Percentiles rank a stretch among this genome's conserved stretches.
These are phyloP conservation scores for Habroteleia sp. DNA, from an alignment of 2,888 invertebrate species.

Conservation along the genomic window DNA sequence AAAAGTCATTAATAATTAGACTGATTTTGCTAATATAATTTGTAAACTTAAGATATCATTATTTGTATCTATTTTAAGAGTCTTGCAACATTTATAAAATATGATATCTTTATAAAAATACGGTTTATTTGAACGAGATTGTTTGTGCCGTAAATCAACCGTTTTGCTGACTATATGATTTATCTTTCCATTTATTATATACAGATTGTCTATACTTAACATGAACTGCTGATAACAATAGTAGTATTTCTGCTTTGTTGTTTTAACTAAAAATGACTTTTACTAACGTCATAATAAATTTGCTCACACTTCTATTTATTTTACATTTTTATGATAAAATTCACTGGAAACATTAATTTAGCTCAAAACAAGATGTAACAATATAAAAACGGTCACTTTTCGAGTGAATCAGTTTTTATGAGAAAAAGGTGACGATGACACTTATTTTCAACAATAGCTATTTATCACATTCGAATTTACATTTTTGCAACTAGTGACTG, in stretches of 20 bases:
- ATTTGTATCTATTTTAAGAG: no score
- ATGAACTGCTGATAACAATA: constrained; percentile 10
- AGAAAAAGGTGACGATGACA: constrained; percentile 9
- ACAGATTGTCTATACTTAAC: constrained; percentile 13
- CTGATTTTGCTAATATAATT: no score
- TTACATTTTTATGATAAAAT: constrained; percentile 23
- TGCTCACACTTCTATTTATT: constrained; percentile 2
- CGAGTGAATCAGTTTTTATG: constrained; percentile 16
- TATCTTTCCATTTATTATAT: constrained; percentile 57
- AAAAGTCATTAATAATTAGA: no score
- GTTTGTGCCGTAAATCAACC: constrained; percentile 18
- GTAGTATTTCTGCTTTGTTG: constrained; percentile 14
- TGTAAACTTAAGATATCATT: no score
- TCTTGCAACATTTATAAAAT: no score
- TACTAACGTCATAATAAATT: constrained; percentile 24
- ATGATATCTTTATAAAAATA: constrained; percentile 11
- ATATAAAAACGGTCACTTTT: constrained; percentile 12
- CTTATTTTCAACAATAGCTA: constrained; percentile 20
- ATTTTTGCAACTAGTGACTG: not conserved
- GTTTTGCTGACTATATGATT: constrained; percentile 30
- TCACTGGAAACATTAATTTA: constrained; percentile 36
- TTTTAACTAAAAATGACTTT: constrained; percentile 26
- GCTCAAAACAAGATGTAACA: constrained; percentile 1
- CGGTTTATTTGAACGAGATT: constrained; percentile 5
- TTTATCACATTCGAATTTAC: constrained; percentile 9